Evolutionary conservation across 1,140 invertebrate species (phyloP).

Genomic region (Drosophila prosaltans): DNA sequence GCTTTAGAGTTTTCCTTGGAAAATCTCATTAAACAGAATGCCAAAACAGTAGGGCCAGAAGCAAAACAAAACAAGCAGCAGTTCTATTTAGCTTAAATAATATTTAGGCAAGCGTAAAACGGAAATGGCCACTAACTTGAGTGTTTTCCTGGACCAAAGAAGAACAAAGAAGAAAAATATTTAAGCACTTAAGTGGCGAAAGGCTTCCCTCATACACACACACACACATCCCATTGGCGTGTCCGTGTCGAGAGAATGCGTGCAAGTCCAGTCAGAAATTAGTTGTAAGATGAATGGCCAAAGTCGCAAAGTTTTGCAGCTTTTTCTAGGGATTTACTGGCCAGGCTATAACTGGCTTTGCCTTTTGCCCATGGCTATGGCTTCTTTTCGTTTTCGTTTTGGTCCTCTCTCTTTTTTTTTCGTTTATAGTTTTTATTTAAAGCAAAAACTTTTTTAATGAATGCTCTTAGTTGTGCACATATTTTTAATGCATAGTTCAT

Average conservation of each 20-base stretch:
- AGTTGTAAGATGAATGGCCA: constrained; percentile 77
- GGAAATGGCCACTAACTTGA: constrained; percentile 76
- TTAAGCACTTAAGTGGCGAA: constrained; percentile 74
- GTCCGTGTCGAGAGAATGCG: constrained; percentile 47
- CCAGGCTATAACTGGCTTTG: constrained; percentile 42
- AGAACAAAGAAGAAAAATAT: constrained; percentile 74
- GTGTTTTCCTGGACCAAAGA: constrained; percentile 50
- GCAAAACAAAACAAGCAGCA: constrained; percentile 28
- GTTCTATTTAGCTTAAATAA: constrained; percentile 76
- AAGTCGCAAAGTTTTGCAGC: constrained; percentile 78
- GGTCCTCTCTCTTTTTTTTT: constrained; percentile 18
- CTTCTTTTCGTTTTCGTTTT: constrained; percentile 15
- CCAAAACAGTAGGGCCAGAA: constrained; percentile 7
- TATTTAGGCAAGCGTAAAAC: constrained; percentile 75
- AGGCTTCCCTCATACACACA: constrained; percentile 4
- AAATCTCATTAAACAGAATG: constrained; percentile 66
- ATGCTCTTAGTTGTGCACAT: constrained; percentile 79
- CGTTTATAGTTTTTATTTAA: constrained; percentile 50
- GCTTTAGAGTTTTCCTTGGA: neutral
- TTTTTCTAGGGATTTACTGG: constrained; percentile 74
- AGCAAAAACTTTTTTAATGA: constrained; percentile 79
- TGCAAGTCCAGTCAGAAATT: constrained; percentile 77
- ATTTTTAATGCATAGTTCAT: constrained; percentile 79
- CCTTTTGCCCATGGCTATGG: constrained; percentile 5
- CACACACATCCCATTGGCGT: neutral